These are phyloP conservation scores for Palythoa heliodiscus DNA, from an alignment of 92 coral and sea anemone genomes.

Conservation along the genomic window DNA sequence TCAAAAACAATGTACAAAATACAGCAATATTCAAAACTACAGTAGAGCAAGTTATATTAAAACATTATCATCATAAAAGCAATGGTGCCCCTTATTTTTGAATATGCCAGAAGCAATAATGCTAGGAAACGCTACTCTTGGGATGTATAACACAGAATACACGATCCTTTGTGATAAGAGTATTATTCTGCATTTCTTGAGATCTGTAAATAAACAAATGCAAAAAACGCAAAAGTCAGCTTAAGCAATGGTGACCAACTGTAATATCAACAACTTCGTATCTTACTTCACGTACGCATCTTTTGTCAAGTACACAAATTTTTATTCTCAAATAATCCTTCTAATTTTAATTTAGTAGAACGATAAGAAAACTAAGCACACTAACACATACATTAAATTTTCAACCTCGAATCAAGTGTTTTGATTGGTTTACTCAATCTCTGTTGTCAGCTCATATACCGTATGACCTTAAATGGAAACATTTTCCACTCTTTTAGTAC, in stretches of 20 bases:
- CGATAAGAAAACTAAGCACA: too few relatives aligned
- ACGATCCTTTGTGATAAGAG: slow-evolving; percentile 3
- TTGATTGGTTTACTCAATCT: too few relatives aligned
- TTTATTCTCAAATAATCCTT: too few relatives aligned
- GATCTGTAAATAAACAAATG: slow-evolving; percentile 37
- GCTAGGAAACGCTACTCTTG: slow-evolving; percentile 5
- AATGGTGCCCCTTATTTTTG: background rate
- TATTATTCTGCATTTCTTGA: slow-evolving; percentile 28
- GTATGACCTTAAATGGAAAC: too few relatives aligned
- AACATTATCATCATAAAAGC: slow-evolving; percentile 3
- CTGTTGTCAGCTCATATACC: too few relatives aligned
- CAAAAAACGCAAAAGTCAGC: slow-evolving; percentile 12
- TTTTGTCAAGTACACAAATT: too few relatives aligned
- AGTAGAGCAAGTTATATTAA: slow-evolving; percentile 17
- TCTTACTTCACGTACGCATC: background rate
- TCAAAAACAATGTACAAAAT: slow-evolving; percentile 34
- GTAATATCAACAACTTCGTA: background rate
- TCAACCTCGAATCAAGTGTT: too few relatives aligned
- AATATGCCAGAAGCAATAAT: background rate
- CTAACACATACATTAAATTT: too few relatives aligned
- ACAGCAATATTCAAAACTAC: slow-evolving; percentile 35
- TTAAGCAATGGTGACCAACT: background rate
- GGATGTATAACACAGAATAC: background rate
- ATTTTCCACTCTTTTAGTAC: too few relatives aligned
- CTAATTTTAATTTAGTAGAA: too few relatives aligned